Evolutionary conservation across 64 coral and sea anemone genomes (phyloP).

Genomic region (Montipora sp.): DNA sequence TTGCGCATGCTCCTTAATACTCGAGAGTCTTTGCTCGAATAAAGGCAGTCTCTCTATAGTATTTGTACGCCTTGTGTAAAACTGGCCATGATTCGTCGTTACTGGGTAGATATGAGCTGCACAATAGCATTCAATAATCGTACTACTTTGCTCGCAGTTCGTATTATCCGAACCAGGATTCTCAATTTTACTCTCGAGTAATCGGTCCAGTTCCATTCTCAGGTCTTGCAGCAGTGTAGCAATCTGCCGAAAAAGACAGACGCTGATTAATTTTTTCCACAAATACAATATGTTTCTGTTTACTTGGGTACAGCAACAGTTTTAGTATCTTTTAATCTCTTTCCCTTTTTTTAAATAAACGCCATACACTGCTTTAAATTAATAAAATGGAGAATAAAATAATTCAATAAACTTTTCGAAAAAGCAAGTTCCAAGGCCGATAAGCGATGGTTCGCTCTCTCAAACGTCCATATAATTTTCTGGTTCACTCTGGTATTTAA

Average conservation of each 20-base stretch:
- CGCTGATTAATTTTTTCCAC: too few species aligned
- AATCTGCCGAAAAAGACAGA: constrained; percentile 20
- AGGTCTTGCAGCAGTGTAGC: constrained; percentile 76
- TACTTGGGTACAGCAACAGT: too few species aligned
- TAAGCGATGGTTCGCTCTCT: too few species aligned
- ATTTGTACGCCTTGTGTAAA: neutral
- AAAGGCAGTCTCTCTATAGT: neutral
- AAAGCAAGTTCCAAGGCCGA: too few species aligned
- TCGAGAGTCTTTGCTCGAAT: neutral
- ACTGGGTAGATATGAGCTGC: constrained; percentile 81
- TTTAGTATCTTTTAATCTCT: too few species aligned
- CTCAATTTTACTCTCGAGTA: constrained; percentile 84
- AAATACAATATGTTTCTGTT: too few species aligned
- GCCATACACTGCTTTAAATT: too few species aligned
- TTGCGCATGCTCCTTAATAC: neutral
- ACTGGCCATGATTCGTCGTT: neutral
- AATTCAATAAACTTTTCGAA: too few species aligned
- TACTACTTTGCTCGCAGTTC: constrained; percentile 67
- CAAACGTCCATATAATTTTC: too few species aligned
- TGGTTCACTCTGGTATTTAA: too few species aligned
- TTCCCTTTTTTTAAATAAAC: too few species aligned
- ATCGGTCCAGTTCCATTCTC: constrained; percentile 73
- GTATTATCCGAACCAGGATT: constrained; percentile 68
- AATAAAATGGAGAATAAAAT: too few species aligned
- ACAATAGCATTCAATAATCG: constrained; percentile 85